Evolutionary conservation across 2,797 vertebrate genomes (phyloP), one percentile per base, ranked within the genome.

Genomic region (Sebastes flavidus): DNA sequence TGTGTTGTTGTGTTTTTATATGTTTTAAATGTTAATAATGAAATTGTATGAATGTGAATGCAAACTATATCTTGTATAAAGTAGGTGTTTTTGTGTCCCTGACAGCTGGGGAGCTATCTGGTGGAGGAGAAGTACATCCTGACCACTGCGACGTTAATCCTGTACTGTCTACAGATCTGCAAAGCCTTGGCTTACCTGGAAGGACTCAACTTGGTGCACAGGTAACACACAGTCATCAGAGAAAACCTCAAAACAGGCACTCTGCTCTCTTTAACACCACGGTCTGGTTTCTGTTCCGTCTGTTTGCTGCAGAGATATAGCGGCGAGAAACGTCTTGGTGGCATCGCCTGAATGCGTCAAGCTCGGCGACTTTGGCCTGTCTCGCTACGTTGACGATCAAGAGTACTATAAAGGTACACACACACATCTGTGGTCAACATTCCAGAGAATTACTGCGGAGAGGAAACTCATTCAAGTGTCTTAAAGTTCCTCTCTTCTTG

Each of bases 151-250:
- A 96, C 93, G 0, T 93, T 99, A 30, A 91, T 95, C 63, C 94
- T 97, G 38, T 99, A 96, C 79, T 94, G 94, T 1, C 88, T 98
- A 27, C 98, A 99, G 93, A 96, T 99, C 81, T 96, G 98, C 91
- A 98, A 98, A 91, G 98, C 98, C 72, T 91, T 99, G 90, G 97
- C 97, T 16, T 99, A 98, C 89, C 93, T 98, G 85, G 97, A 98
- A 83, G 96, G 96, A 24, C 94, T 97, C 81, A 98, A 78, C 87
- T 97, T 97, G 20, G 97, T 98, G 73, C 97, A 98, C 95, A 97
- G 97, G 97, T 98, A 85, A 52, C 60, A 24, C 24, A 27, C 12
- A 49, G 1, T 14, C 52, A 34, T 36, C 2, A 8, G 10, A 55
- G 13, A 10, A 59, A 49, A 49, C 20, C 27, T 25, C 2, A n/a